Base-by-base conservation (phyloP, 2,797 vertebrate genomes). In the Poeciliopsis paucimaculata region DNA sequence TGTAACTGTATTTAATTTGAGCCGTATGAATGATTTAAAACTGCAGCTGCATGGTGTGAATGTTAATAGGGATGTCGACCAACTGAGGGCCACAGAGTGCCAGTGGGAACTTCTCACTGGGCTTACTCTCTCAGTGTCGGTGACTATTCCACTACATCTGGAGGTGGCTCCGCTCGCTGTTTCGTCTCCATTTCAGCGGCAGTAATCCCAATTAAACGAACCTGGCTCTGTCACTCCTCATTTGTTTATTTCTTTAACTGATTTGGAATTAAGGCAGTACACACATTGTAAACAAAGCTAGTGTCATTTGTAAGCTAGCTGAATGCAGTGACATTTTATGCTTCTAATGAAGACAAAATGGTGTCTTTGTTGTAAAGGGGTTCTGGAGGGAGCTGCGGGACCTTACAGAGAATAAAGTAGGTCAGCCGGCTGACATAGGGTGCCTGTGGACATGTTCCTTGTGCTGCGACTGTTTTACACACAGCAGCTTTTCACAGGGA, bases 1-100 rank as follows among this genome's bases (percentile, higher is more conserved):
- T 94, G 91, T 94, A 95, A 94, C 94, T 92, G 93, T 94, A 92
- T 94, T 95, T 94, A 94, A 96, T 94, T 93, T 94, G 91, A 94
- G 94, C 90, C 90, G 88, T 90, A 94, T 95, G 93, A 95, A 95
- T 95, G 94, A 96, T 95, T 94, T 91, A 95, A 86, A 78, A 86
- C 91, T 79, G 75, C 87, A 92, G 93, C 91, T 92, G 90, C 93
- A 75, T 84, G 78, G 76, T 53, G 81, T 75, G 93, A 91, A 93
- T 95, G 90, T 84, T 92, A 92, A 93, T 91, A 77, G 26, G 84
- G 51, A 76, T 20, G 75, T 86, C 90, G 89, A 91, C 81, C 78
- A 85, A 81, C 88, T 73, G 75, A 83, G 84, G 83, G 85, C 86
- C 77, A 64, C 83, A 77, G n/a, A 76, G 77, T 82, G 88, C 76